Base-by-base conservation (phyloP, 2,113 vertebrate genomes). In the Hydrochoerus hydrochaeris region DNA sequence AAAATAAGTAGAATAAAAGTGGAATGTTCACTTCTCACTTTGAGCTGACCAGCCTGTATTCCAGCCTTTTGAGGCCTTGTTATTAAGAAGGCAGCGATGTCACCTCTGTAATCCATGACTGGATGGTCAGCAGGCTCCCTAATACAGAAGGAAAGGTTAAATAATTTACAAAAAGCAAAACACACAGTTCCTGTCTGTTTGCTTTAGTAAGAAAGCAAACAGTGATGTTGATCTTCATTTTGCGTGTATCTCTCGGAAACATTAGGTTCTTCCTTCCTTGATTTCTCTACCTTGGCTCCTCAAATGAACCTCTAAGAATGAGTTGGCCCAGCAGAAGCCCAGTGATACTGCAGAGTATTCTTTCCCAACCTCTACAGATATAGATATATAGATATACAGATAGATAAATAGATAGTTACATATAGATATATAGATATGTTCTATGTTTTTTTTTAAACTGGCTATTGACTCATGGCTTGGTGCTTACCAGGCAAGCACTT, bases 1-100 rank as follows among this genome's bases (percentile, higher is more conserved):
- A 90, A 94, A 83, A 94, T 83, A 95, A 94, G 63, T 86, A 62
- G 65, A 91, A 85, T 22, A 30, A 63, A 81, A 96, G 13, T 67
- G 10, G 35, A 82, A 41, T 85, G 38, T 65, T 94, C 22, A 62
- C 4, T 32, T 94, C 38, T 93, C 62, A 89, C 44, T 90, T 7
- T 93, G 41, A 58, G 11, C 30, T 82, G 44, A 85, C 44, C 90
- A 19, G 14, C 1, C 28, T 86, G 0, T 54, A 52, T 62, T 35
- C 26, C 46, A 19, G 65, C 6, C 20, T 84, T 54, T 54, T 85
- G 22, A 94, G 7, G 32, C 24, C 8, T 38, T 80, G 11, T 80
- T 78, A 78, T 89, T 88, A 57, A 87, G 63, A 91, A 94, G 17
- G n/a, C 60, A 85, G 1, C 38, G 80, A 17, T 85, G 54, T n/a